Base-by-base conservation (phyloP, 2,888 invertebrate genomes). In the Heliconius cydno region DNA sequence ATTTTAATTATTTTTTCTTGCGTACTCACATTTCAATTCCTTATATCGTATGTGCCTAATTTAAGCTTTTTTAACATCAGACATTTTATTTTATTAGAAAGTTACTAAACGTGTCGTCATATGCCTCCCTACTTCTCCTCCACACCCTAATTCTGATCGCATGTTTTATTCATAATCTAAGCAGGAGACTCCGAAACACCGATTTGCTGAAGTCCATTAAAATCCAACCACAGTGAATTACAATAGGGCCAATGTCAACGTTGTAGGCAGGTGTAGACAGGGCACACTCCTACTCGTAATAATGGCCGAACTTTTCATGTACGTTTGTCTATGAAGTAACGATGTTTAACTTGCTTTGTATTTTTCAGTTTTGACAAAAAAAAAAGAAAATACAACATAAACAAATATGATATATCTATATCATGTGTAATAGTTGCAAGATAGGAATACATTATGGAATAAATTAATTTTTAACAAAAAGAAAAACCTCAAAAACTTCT, bases 81-180 rank as follows among this genome's bases (percentile, higher is more conserved):
- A 68, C 9, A 68, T 34, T 57, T 57, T 57, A 28, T 22, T 72
- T 15, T n/a, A 72, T 72, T 22, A 34, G 22, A 13, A 60, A 84
- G 82, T 82, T 82, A 72, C 75, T 70, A 83, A 84, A 81, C 81
- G 76, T 79, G 83, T 80, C 79, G 77, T 81, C 83, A 78, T 22
- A 22, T 57, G 73, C 73, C 7, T 72, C 72, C 57, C n/a, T n/a
- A 13, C 73, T 83, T 79, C 81, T 80, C 76, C 79, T 80, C 80
- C 82, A 80, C 79, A 83, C 80, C 82, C 83, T 78, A 81, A 83
- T 74, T 73, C 60, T 25, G 41, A 28, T 57, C 46, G 77, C 84
- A 93, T 93, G 92, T 93, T 92, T 92, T 92, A 93, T 93, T 93
- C 92, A 92, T 92, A 87, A 89, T 88, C 87, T 84, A 86, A 88